Evolutionary conservation across 1,140 invertebrate genomes (phyloP), one percentile per base, ranked within the genome.

Genomic region (Neodiprion pinetum): DNA sequence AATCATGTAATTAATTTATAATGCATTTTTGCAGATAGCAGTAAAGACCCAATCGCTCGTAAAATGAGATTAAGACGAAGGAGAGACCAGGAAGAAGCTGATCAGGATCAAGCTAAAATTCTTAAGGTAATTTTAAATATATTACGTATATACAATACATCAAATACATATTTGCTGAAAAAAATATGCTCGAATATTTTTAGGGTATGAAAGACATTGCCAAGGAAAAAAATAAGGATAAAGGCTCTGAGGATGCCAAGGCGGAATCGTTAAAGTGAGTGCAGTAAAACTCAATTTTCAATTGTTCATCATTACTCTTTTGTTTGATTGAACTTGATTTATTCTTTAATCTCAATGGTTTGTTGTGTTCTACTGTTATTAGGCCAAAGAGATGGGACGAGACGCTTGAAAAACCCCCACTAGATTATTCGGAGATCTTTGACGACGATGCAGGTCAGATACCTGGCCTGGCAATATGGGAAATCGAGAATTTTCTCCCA

Each of bases 351-450:
- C 28, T 0, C 14, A 21, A 67, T 70, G 48, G 40, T 53, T 28
- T 9, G 48, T 69, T 14, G 65, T 40, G 65, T 21, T 48, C 7
- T 21, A 21, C 10, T 11, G 61, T 73, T 80, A 84, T 78, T 76
- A 95, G 94, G 78, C 94, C 95, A 2, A 96, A 96, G 86, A 91
- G 95, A 72, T 98, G 96, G 96, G 96, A 97, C 84, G 98, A 99
- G 90, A 93, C 94, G 49, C 86, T 99, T 71, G 96, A 98, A 84
- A 98, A 98, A 84, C 98, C 98, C 0, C 94, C 96, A 23, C 84
- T 99, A n/a, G 97, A 99, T 89, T 99, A 99, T 89, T 99, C 97
- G 0, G 98, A 99, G 86, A 97, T 99, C 87, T 99, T 99, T 87
- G 98, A 99, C 81, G 96, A 98, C 80, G 97, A 99, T 85, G 96